A percentile compares a stretch with the other conserved stretches of the same genome.
Conservation (phyloP, 1,140 invertebrate species). For the Drosophila nasuta region DNA sequence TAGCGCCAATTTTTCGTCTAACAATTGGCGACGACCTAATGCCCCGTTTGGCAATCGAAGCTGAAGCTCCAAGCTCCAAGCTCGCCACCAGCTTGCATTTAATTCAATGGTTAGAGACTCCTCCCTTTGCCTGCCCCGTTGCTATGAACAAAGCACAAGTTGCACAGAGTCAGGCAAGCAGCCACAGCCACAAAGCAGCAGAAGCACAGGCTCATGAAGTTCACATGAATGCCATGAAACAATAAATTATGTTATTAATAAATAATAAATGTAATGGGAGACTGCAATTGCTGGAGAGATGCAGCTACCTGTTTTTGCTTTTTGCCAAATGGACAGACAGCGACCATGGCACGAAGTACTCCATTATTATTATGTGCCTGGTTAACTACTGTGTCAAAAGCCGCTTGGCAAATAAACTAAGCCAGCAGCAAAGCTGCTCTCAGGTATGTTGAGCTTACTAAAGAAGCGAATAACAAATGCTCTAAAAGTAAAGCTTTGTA, state of each 20-base stretch:
- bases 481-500: slow-evolving; percentile 2
- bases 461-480: slow-evolving; percentile 30
- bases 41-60: slow-evolving; percentile 76
- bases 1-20: slow-evolving; percentile 81
- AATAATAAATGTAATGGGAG: slow-evolving; percentile 84
- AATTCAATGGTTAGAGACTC: slow-evolving; percentile 67
- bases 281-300: slow-evolving; percentile 60
- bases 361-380: slow-evolving; percentile 68
- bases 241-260: slow-evolving; percentile 85
- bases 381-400: slow-evolving; percentile 77
- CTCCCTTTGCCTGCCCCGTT: neutral
- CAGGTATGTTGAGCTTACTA: no score
- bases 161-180: slow-evolving; percentile 18
- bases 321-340: neutral
- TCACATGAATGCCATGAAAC: slow-evolving; percentile 84
- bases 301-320: slow-evolving; percentile 74
- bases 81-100: slow-evolving; percentile 60
- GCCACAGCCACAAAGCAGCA: no score
- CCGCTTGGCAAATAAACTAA: slow-evolving; percentile 68
- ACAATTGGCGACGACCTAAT: slow-evolving; percentile 81
- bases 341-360: slow-evolving; percentile 35
- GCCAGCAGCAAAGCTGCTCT: slow-evolving; percentile 25
- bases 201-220: slow-evolving; percentile 57
- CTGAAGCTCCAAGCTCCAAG: slow-evolving; percentile 13
- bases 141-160: slow-evolving; percentile 9